Evolutionary conservation across 2,888 invertebrate species (phyloP), one percentile per base, ranked within the genome.

Genomic region (Noctua janthe): DNA sequence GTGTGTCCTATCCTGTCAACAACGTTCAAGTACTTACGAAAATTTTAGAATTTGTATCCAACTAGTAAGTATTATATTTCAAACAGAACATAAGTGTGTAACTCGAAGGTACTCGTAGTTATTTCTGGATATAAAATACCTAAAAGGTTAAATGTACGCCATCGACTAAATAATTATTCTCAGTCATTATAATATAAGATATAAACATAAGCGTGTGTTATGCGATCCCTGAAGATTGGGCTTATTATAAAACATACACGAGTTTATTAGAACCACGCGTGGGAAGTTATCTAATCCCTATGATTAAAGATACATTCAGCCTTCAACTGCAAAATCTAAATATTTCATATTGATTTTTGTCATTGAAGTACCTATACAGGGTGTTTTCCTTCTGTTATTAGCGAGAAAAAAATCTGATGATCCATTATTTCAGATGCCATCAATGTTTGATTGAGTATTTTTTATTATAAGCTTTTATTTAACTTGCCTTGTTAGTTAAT

Each of bases 11-110:
- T 39, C 73, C 56, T 23, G 71, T 78, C 62, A 71, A 83, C 69
- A 59, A n/a, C 23, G n/a, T 67, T 79, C 71, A 79, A 79, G 76
- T 79, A 64, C 71, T 70, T 43, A n/a, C 54, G 62, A 79, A 76
- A 76, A 59, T 78, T 71, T 86, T 70, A 71, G 51, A 67, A 73
- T 62, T 69, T 66, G 62, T 70, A 79, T 71, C 49, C n/a, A 74
- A 83, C 84, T 62, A 76, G 80, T 69, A 70, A 69, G 69, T 79
- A 70, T 80, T 80, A 70, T n/a, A 80, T 85, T 87, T 85, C 85
- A 85, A 80, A 87, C 39, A 80, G 39, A 49, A 77, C 49, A 66
- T 73, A 72, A 86, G 82, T 73, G 29, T 72, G 64, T 39, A 70
- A 64, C 47, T 73, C 23, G 23, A 71, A 49, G 47, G 23, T 51